Percentiles rank a stretch among this genome's conserved stretches.
These are phyloP conservation scores for Glaucidium brasilianum DNA, from an alignment of 2,113 vertebrate genomes.

Conservation along the genomic window DNA sequence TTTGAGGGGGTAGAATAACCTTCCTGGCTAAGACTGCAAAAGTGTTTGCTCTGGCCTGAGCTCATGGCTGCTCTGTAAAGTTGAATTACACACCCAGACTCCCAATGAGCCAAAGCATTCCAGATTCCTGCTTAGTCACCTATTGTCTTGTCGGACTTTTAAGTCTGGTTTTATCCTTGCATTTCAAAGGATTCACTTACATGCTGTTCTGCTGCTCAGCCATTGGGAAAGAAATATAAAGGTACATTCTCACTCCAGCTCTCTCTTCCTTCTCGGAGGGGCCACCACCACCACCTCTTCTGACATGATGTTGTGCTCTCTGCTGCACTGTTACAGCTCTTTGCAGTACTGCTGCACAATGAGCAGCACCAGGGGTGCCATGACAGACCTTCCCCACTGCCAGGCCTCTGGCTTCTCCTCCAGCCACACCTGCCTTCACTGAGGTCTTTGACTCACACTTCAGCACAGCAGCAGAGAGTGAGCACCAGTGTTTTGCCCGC, in stretches of 20 bases:
- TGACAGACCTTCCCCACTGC: background rate
- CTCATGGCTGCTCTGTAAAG: background rate
- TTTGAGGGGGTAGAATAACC: background rate
- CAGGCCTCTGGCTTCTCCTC: background rate
- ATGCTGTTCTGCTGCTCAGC: background rate
- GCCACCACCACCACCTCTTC: background rate
- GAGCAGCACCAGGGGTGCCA: accelerated
- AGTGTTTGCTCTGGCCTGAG: background rate
- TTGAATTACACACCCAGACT: background rate
- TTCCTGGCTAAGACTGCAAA: background rate
- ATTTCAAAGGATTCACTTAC: background rate
- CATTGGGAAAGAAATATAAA: background rate
- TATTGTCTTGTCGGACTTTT: background rate
- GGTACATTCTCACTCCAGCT: background rate
- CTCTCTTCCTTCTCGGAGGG: background rate
- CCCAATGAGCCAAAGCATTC: background rate
- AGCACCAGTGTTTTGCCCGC: background rate
- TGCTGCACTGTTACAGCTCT: background rate
- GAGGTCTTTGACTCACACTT: background rate
- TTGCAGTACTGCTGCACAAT: accelerated
- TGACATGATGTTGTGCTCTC: background rate
- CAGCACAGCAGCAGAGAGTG: background rate
- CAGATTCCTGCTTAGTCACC: background rate
- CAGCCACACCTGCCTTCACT: background rate
- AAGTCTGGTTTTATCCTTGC: background rate